phyloP scores from a whole-genome alignment of 2,113 vertebrate species.

The Lontra canadensis region DNA sequence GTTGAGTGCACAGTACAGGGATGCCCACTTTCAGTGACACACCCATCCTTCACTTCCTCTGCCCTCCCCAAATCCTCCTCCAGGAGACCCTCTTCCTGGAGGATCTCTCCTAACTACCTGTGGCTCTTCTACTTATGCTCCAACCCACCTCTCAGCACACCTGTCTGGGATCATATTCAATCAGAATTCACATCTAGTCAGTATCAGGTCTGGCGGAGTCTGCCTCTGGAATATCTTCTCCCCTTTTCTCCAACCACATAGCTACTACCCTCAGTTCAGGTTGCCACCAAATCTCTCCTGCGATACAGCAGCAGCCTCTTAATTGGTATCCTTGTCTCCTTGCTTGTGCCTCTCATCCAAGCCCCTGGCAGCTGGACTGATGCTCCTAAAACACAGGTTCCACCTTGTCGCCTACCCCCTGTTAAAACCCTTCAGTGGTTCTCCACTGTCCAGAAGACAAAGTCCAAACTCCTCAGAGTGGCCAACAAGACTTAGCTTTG shows the following conservation, averaged over 20 bases:
- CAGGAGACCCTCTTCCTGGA: neutral
- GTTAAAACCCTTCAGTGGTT: neutral
- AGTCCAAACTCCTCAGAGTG: slow-evolving; percentile 5
- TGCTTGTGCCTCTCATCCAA: neutral
- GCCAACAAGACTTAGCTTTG: neutral
- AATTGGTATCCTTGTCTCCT: neutral
- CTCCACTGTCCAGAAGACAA: slow-evolving; percentile 39
- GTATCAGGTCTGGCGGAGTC: neutral
- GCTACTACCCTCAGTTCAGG: neutral
- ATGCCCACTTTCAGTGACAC: neutral
- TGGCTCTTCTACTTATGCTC: neutral
- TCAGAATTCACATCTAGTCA: neutral
- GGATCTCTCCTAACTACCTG: neutral
- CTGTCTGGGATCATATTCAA: neutral
- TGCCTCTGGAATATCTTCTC: neutral
- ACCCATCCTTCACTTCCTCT: neutral
- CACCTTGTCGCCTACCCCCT: neutral
- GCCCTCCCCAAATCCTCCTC: neutral
- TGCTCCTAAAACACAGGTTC: neutral
- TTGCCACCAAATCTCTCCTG: neutral
- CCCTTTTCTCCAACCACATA: neutral
- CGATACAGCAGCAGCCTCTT: neutral
- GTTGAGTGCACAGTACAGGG: neutral
- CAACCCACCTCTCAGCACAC: neutral
- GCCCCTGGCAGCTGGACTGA: neutral